phyloP scores from a whole-genome alignment of 2,888 invertebrate genomes.

The Aricia artaxerxes region DNA sequence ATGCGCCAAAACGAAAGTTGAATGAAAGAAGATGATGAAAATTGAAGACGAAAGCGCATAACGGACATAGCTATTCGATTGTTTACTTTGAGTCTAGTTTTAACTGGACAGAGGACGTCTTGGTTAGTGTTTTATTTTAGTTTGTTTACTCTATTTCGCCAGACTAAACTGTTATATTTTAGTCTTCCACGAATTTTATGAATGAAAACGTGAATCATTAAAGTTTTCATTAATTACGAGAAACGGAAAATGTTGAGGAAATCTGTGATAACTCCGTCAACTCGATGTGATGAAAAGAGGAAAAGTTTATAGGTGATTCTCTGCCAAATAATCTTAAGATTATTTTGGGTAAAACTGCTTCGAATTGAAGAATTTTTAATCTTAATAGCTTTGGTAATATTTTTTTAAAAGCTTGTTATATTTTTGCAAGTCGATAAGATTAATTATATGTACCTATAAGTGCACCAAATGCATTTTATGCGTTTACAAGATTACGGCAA shows the following conservation, averaged over 20 bases:
- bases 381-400: too few species aligned
- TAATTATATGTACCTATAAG: too few species aligned
- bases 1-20: too few species aligned
- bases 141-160: constrained; percentile 56
- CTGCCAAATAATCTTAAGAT: background rate
- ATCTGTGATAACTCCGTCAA: background rate
- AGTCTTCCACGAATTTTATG: constrained; percentile 38
- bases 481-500: background rate
- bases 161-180: constrained; percentile 45
- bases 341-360: background rate
- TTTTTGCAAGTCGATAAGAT: too few species aligned
- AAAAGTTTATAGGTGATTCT: background rate
- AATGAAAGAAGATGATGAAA: too few species aligned
- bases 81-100: background rate
- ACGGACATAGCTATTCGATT: too few species aligned
- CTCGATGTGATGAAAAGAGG: background rate
- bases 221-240: background rate
- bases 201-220: constrained; percentile 38
- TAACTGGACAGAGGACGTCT: constrained; percentile 49
- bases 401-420: too few species aligned
- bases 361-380: too few species aligned
- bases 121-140: constrained; percentile 52
- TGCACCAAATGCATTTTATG: too few species aligned
- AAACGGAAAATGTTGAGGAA: background rate
- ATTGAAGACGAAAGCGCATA: too few species aligned